phyloP scores from a whole-genome alignment of 2,797 vertebrate genomes.

The Urosaurus nigricauda region DNA sequence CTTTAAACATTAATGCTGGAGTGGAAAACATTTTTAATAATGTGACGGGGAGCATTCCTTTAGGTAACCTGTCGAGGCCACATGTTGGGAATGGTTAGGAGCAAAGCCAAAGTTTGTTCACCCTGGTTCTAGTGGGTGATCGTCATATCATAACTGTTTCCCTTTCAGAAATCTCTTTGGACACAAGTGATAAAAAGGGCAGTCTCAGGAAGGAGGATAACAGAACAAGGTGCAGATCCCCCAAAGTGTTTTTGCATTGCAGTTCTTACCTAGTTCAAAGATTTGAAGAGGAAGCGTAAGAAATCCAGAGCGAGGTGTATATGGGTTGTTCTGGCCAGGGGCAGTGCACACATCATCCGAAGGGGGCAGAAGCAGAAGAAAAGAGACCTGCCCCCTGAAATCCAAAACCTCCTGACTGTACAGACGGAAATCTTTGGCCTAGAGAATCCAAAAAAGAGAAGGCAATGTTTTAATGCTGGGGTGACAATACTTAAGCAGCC shows the following conservation, averaged over 20 bases:
- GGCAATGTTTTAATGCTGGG: not conserved
- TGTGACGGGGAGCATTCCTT: not conserved
- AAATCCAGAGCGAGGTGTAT: slow-evolving; percentile 87
- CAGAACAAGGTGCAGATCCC: not conserved
- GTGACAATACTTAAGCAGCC: not conserved
- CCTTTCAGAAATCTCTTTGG: not conserved
- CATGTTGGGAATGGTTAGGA: not conserved
- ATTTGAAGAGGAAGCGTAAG: slow-evolving; percentile 91
- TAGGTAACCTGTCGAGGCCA: not conserved
- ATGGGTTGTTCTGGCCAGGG: slow-evolving; percentile 91
- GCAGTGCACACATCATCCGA: slow-evolving; percentile 91
- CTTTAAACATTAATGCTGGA: not conserved
- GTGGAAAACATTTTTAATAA: not conserved
- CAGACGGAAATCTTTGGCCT: slow-evolving; percentile 91
- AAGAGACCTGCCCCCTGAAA: slow-evolving; percentile 89
- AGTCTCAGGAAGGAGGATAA: not conserved
- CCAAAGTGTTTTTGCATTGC: too few species aligned
- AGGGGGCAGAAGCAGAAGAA: slow-evolving; percentile 90
- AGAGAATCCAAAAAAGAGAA: slow-evolving; percentile 40
- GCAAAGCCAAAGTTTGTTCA: not conserved
- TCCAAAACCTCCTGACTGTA: slow-evolving; percentile 93
- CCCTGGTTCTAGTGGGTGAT: not conserved
- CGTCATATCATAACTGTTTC: too few species aligned
- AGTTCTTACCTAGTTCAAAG: slow-evolving; percentile 89
- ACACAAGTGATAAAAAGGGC: not conserved